Evolutionary conservation across 2,888 invertebrate genomes (phyloP).

Genomic region (Ophion ellenae): DNA sequence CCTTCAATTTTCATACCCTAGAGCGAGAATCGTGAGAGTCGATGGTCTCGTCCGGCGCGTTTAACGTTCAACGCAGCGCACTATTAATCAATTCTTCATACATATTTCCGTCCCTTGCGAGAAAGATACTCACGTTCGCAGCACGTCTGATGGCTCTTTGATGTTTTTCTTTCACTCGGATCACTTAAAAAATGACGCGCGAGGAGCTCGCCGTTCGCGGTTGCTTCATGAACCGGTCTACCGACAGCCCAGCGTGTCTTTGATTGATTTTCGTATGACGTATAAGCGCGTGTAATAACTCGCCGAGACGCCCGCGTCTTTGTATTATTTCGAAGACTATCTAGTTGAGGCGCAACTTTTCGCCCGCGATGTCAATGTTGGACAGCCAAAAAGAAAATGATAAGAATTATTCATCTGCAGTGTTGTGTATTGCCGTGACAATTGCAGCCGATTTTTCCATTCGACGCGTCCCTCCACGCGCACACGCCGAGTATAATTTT

Average conservation of each 20-base stretch:
- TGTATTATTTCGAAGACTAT: slow-evolving; percentile 27
- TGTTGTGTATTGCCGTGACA: slow-evolving; percentile 27
- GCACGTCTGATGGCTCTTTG: slow-evolving; percentile 61
- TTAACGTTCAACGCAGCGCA: slow-evolving; percentile 53
- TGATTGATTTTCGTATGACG: slow-evolving; percentile 66
- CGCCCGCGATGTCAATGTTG: too few species aligned
- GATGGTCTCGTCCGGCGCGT: slow-evolving; percentile 55
- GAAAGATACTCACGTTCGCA: slow-evolving; percentile 61
- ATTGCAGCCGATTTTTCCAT: slow-evolving; percentile 44
- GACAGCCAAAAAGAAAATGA: slow-evolving; percentile 9
- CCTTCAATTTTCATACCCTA: slow-evolving; percentile 56
- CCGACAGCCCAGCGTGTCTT: slow-evolving; percentile 54
- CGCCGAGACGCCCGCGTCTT: slow-evolving; percentile 36
- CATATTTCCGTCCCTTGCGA: slow-evolving; percentile 62
- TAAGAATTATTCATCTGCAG: slow-evolving; percentile 30
- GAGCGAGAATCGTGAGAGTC: slow-evolving; percentile 45
- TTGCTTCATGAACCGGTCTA: slow-evolving; percentile 61
- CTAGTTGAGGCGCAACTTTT: background rate
- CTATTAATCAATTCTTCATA: slow-evolving; percentile 70
- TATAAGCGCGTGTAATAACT: slow-evolving; percentile 64
- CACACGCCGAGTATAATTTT: slow-evolving; percentile 55
- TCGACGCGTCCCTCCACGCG: background rate
- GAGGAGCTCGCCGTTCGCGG: slow-evolving; percentile 38
- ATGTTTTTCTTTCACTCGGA: slow-evolving; percentile 60
- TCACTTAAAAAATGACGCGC: slow-evolving; percentile 59